Conservation (phyloP, 2,888 invertebrate genomes). For the Rotaria sp. region DNA sequence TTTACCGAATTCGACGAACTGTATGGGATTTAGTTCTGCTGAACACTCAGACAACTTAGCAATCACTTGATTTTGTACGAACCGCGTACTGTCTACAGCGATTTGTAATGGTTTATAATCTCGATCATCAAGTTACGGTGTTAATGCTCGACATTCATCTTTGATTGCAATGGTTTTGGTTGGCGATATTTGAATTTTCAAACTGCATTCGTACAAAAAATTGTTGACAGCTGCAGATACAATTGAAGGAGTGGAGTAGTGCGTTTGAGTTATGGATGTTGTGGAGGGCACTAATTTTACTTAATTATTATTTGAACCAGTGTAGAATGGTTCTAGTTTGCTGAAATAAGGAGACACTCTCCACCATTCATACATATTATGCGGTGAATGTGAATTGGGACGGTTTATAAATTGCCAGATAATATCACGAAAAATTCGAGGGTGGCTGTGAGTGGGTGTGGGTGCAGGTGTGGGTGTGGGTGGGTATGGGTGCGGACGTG, state of each 20-base stretch:
- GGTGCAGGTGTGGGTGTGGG: too few species aligned
- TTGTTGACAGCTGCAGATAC: background rate
- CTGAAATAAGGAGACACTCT: background rate
- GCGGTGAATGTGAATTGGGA: background rate
- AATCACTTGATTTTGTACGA: background rate
- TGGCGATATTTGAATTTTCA: background rate
- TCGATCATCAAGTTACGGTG: background rate
- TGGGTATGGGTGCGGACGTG: too few species aligned
- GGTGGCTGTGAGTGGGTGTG: too few species aligned
- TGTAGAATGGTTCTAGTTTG: background rate
- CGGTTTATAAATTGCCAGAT: slow-evolving; percentile 27
- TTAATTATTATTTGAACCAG: background rate
- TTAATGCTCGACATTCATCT: background rate
- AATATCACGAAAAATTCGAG: background rate
- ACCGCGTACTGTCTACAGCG: background rate
- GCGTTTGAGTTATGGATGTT: background rate
- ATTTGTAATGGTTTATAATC: background rate
- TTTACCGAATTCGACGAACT: background rate
- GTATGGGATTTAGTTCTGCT: background rate
- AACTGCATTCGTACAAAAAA: background rate
- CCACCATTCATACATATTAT: background rate
- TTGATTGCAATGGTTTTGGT: background rate
- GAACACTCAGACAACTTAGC: background rate
- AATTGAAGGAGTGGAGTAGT: background rate
- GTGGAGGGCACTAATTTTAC: background rate